phyloP scores from a whole-genome alignment of 2,113 vertebrate genomes.

The Otolemur garnettii region DNA sequence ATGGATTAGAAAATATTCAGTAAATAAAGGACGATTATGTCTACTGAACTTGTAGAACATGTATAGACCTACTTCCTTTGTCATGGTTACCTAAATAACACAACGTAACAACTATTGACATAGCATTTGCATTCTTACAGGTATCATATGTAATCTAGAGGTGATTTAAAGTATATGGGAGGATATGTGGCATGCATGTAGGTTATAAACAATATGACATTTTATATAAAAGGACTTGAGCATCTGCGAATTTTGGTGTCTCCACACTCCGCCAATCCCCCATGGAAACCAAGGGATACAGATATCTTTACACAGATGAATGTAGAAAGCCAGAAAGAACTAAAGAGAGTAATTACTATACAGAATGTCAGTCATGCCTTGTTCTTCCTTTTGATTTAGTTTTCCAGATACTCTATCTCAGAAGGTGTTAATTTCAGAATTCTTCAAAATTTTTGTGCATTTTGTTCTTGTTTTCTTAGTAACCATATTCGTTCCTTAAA shows the following conservation, averaged over 20 bases:
- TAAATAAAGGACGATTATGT: not conserved
- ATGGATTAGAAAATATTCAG: not conserved
- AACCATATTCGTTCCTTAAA: not conserved
- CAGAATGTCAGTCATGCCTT: not conserved
- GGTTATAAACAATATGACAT: not conserved
- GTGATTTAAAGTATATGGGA: not conserved
- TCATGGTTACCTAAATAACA: not conserved
- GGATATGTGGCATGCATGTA: not conserved
- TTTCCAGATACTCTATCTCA: not conserved
- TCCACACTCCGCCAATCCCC: not conserved
- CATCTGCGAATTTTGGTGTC: not conserved
- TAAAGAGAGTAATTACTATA: not conserved
- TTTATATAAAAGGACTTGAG: not conserved
- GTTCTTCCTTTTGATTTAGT: constrained; percentile 18
- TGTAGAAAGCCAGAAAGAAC: not conserved
- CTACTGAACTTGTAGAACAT: not conserved
- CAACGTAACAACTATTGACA: not conserved
- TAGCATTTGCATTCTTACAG: not conserved
- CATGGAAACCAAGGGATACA: not conserved
- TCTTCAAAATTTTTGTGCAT: not conserved
- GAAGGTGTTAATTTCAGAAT: constrained; percentile 26
- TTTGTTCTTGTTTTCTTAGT: constrained; percentile 43
- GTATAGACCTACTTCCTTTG: not conserved
- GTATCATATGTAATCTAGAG: not conserved
- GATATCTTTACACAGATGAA: not conserved